A percentile compares a stretch with the other conserved stretches of the same genome.
These are phyloP conservation scores for Turritopsis dohrnii DNA, from an alignment of 30 jellyfish, hydroid and myxozoan genomes.

Conservation along the genomic window DNA sequence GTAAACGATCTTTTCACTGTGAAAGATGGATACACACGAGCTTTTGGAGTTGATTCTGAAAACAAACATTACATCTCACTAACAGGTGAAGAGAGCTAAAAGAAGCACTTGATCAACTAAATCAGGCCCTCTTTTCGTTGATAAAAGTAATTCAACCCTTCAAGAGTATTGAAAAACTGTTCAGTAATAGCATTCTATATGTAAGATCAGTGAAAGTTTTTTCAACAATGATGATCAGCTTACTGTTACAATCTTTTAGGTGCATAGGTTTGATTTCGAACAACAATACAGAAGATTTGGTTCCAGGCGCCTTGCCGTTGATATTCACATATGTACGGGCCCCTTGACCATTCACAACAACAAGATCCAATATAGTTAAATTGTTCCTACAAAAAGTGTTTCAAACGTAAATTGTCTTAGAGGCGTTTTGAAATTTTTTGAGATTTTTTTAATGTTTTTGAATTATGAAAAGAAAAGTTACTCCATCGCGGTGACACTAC, in stretches of 20 bases:
- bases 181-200: not conserved
- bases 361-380: conserved; percentile 86
- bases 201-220: not conserved
- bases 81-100: no score
- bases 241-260: conserved; percentile 89
- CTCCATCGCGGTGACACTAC: no score
- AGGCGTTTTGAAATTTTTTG: no score
- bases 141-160: no score
- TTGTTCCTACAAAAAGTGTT: conserved; percentile 56
- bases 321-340: conserved; percentile 86
- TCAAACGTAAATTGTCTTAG: not conserved
- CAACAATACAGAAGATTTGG: conserved; percentile 62
- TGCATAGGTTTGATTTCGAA: conserved; percentile 85
- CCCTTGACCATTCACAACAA: conserved; percentile 94
- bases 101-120: no score
- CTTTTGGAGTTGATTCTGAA: conserved; percentile 91
- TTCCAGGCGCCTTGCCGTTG: conserved; percentile 77
- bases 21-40: conserved; percentile 95
- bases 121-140: no score
- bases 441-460: no score
- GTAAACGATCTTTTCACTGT: conserved; percentile 96
- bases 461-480: no score
- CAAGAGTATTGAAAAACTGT: no score
- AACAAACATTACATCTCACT: no score
- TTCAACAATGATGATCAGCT: not conserved